These are phyloP conservation scores for Pempheris klunzingeri DNA, from an alignment of 2,797 vertebrate species.

Conservation along the genomic window DNA sequence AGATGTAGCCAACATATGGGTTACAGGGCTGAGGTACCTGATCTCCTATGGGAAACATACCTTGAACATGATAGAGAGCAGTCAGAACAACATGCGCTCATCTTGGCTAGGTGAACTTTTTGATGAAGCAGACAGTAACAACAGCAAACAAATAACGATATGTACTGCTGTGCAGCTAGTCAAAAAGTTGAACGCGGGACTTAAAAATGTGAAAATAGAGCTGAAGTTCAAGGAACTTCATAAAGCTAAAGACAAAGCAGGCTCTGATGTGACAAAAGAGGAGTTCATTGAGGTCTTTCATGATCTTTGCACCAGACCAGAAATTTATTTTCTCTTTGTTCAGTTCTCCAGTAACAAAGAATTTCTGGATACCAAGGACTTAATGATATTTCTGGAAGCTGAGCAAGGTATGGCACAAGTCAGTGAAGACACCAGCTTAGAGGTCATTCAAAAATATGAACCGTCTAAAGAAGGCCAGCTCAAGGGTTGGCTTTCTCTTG, in stretches of 20 bases:
- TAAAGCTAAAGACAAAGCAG: conserved; percentile 92
- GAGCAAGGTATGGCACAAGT: conserved; percentile 98
- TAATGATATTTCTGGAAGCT: conserved; percentile 99
- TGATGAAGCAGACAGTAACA: conserved; percentile 87
- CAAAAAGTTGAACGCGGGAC: conserved; percentile 93
- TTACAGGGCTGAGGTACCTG: conserved; percentile 96
- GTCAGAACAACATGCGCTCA: conserved; percentile 95
- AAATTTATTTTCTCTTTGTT: conserved; percentile 99
- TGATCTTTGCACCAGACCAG: conserved; percentile 97
- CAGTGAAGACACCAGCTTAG: conserved; percentile 95
- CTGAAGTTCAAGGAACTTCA: conserved; percentile 98
- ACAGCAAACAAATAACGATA: conserved; percentile 88
- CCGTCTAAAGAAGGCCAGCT: conserved; percentile 94
- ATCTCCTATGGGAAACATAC: conserved; percentile 98
- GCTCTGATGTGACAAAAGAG: conserved; percentile 90
- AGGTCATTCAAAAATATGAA: conserved; percentile 95
- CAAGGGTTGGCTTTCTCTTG: conserved; percentile 95
- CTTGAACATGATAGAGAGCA: conserved; percentile 96
- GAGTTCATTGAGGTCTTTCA: conserved; percentile 99
- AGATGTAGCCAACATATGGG: conserved; percentile 98
- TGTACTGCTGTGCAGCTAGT: conserved; percentile 92
- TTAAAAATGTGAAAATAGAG: conserved; percentile 97
- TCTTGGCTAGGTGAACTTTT: conserved; percentile 97
- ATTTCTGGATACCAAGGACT: conserved; percentile 96
- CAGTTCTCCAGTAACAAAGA: conserved; percentile 99